Evolutionary conservation across 1,140 invertebrate genomes (phyloP).

Genomic region (Rhagoletis pomonella): DNA sequence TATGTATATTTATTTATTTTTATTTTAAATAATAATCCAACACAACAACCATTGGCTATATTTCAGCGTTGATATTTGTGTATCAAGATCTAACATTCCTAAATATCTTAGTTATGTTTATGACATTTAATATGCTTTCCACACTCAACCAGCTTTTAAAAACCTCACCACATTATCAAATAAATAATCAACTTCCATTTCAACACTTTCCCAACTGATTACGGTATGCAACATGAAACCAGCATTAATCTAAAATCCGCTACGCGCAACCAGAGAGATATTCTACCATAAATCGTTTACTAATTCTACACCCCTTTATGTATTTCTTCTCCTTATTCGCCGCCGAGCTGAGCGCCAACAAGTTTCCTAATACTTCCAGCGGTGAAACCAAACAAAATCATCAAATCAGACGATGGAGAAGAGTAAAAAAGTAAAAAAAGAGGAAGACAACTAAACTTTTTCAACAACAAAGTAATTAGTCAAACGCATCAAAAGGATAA

Average conservation of each 20-base stretch:
- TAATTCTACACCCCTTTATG: neutral
- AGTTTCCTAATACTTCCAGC: neutral
- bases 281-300: neutral
- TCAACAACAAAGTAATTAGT: constrained; percentile 46
- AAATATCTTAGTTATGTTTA: neutral
- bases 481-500: constrained; percentile 45
- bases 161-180: neutral
- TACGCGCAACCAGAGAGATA: neutral
- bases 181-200: constrained; percentile 15
- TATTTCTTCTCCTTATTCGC: too few relatives aligned
- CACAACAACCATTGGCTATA: too few relatives aligned
- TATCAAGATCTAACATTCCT: too few relatives aligned
- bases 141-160: neutral
- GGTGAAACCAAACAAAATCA: constrained; percentile 41
- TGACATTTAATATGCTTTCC: constrained; percentile 31
- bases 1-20: too few relatives aligned
- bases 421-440: neutral
- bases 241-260: constrained; percentile 40
- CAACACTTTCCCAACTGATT: constrained; percentile 49
- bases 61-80: too few relatives aligned
- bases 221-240: constrained; percentile 31
- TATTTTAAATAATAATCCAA: too few relatives aligned
- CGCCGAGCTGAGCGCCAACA: neutral
- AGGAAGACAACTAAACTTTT: constrained; percentile 10
- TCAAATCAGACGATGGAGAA: constrained; percentile 7